Percentiles rank a stretch among this genome's conserved stretches.
phyloP scores from a whole-genome alignment of 2,113 vertebrate species.

The Megaptera novaeangliae region DNA sequence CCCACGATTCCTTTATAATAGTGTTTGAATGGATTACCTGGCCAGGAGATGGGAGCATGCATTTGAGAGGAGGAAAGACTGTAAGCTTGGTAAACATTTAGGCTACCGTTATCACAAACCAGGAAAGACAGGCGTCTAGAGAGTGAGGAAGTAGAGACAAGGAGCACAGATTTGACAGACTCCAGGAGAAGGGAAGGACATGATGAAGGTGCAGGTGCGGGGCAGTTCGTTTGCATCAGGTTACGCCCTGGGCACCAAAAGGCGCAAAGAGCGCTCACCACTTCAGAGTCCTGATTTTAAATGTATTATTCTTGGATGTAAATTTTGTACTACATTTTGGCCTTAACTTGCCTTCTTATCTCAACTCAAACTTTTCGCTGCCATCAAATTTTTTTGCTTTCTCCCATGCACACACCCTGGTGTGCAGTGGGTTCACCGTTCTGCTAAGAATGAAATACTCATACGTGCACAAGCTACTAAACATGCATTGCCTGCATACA shows the following conservation, averaged over 20 bases:
- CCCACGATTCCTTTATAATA: not conserved
- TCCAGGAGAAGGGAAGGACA: not conserved
- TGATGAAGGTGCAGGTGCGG: rapidly evolving
- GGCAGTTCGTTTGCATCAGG: not conserved
- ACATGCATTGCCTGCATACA: not conserved
- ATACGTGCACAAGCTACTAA: not conserved
- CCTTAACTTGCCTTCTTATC: not conserved
- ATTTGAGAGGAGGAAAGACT: not conserved
- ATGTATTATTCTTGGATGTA: not conserved
- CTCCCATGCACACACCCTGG: not conserved
- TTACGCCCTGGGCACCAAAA: too few relatives aligned
- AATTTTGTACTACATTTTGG: not conserved
- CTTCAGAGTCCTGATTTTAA: not conserved
- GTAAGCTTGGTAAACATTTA: not conserved
- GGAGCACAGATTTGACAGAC: too few relatives aligned
- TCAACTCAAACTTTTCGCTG: not conserved
- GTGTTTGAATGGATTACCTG: not conserved
- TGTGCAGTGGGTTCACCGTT: not conserved
- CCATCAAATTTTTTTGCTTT: not conserved
- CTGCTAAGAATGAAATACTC: not conserved
- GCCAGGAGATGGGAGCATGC: not conserved
- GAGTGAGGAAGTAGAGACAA: too few relatives aligned
- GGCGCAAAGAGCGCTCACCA: not conserved
- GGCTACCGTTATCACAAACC: not conserved
- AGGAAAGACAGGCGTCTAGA: not conserved